These are phyloP conservation scores for Neostethus bicornis DNA, from an alignment of 2,797 vertebrate genomes.

Conservation along the genomic window DNA sequence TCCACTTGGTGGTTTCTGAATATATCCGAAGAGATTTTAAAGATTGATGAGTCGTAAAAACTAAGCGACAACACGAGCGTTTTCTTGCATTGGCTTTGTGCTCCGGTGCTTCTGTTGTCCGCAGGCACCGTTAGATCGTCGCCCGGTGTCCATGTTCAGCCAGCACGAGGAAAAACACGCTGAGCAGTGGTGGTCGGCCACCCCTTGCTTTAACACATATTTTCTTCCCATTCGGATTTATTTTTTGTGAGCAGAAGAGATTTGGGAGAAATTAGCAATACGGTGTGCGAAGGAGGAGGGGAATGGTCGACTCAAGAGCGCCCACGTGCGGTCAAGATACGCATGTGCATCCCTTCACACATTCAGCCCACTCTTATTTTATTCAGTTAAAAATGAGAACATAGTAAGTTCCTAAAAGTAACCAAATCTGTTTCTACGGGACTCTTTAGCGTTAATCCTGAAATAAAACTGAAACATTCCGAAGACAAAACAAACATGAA, in stretches of 20 bases:
- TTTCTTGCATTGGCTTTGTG: slow-evolving; percentile 69
- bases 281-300: slow-evolving; percentile 46
- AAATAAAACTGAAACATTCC: too few relatives aligned
- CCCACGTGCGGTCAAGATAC: slow-evolving; percentile 65
- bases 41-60: slow-evolving; percentile 49
- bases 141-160: slow-evolving; percentile 75
- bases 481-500: not conserved
- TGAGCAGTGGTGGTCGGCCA: slow-evolving; percentile 58
- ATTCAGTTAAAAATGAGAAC: too few relatives aligned
- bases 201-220: slow-evolving; percentile 73
- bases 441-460: too few relatives aligned
- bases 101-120: slow-evolving; percentile 67
- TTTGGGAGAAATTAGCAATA: slow-evolving; percentile 52
- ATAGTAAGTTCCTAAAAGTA: too few relatives aligned
- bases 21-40: slow-evolving; percentile 31
- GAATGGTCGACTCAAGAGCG: slow-evolving; percentile 65
- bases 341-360: slow-evolving; percentile 14
- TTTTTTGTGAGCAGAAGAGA: slow-evolving; percentile 69
- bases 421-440: too few relatives aligned
- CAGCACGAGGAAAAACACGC: slow-evolving; percentile 60
- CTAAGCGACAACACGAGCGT: slow-evolving; percentile 66
- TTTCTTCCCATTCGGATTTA: slow-evolving; percentile 74
- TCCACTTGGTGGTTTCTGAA: slow-evolving; percentile 30
- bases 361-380: too few relatives aligned
- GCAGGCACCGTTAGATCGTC: slow-evolving; percentile 49